Conservation (phyloP, 2,888 invertebrate species). For the Campaea margaritaria region DNA sequence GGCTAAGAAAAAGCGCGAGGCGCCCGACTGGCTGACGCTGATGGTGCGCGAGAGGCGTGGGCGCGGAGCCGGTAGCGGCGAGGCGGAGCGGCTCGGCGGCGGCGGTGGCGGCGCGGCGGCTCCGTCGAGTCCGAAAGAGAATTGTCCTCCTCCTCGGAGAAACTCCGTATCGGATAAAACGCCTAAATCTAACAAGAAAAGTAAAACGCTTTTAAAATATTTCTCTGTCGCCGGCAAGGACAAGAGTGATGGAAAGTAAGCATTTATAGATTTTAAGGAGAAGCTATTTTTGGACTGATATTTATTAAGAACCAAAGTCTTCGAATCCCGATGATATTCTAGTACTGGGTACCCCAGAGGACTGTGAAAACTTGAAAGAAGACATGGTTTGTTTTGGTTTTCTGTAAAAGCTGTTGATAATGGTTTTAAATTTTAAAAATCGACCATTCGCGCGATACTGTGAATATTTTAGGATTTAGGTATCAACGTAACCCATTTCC, state of each 20-base stretch:
- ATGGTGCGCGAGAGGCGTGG: slow-evolving; percentile 42
- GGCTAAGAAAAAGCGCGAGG: slow-evolving; percentile 85
- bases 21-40: slow-evolving; percentile 89
- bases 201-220: slow-evolving; percentile 68
- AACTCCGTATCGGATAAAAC: slow-evolving; percentile 61
- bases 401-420: too few species aligned
- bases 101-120: slow-evolving; percentile 52
- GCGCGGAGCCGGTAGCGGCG: background rate
- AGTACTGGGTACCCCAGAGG: too few species aligned
- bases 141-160: slow-evolving; percentile 56
- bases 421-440: too few species aligned
- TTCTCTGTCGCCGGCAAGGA: slow-evolving; percentile 63
- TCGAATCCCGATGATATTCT: too few species aligned
- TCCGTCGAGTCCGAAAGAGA: slow-evolving; percentile 6
- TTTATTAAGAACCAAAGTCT: slow-evolving; percentile 17
- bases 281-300: slow-evolving; percentile 45
- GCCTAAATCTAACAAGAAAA: slow-evolving; percentile 55
- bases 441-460: too few species aligned
- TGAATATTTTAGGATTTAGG: too few species aligned
- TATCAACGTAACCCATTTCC: too few species aligned
- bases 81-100: slow-evolving; percentile 55
- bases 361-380: too few species aligned
- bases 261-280: slow-evolving; percentile 20
- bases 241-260: slow-evolving; percentile 39
- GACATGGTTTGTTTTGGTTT: too few species aligned